Percentiles rank a stretch among this genome's conserved stretches.
Conservation (phyloP, 1,140 invertebrate species). For the Aricia agestis region DNA sequence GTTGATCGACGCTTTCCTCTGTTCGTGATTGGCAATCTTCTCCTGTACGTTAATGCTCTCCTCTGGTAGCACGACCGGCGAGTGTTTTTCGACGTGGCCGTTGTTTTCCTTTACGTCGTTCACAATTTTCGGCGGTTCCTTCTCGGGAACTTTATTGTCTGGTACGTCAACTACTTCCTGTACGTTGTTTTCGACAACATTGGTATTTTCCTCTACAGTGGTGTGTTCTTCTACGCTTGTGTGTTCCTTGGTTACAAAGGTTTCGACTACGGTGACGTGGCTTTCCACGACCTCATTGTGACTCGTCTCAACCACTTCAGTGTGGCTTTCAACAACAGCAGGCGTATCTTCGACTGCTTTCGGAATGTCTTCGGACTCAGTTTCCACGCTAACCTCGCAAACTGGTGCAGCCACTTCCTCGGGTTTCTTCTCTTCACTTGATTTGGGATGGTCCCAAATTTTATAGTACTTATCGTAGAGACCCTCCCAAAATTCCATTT, state of each 20-base stretch:
- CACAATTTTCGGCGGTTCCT: not conserved
- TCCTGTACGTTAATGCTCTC: constrained; percentile 23
- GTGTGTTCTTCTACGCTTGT: not conserved
- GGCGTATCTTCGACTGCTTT: constrained; percentile 29
- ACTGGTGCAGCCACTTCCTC: not conserved
- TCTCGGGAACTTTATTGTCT: constrained; percentile 9
- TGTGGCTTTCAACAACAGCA: constrained; percentile 22
- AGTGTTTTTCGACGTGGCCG: not conserved
- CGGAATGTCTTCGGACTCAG: not conserved
- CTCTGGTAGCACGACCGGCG: not conserved
- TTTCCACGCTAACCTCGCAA: not conserved
- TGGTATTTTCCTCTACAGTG: constrained; percentile 5
- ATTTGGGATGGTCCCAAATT: constrained; percentile 52
- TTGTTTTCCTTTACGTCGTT: not conserved
- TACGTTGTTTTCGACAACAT: constrained; percentile 9
- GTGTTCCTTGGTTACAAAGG: constrained; percentile 1
- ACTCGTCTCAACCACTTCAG: constrained; percentile 4
- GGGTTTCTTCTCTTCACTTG: constrained; percentile 21
- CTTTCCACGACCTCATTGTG: constrained; percentile 18
- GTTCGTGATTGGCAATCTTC: constrained; percentile 21
- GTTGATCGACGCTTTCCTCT: constrained; percentile 26
- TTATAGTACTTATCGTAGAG: constrained; percentile 61
- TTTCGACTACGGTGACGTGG: constrained; percentile 28
- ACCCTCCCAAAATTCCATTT: constrained; percentile 70
- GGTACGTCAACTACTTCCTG: constrained; percentile 18